phyloP scores from a whole-genome alignment of 2,113 vertebrate species.

The Daboia siamensis region DNA sequence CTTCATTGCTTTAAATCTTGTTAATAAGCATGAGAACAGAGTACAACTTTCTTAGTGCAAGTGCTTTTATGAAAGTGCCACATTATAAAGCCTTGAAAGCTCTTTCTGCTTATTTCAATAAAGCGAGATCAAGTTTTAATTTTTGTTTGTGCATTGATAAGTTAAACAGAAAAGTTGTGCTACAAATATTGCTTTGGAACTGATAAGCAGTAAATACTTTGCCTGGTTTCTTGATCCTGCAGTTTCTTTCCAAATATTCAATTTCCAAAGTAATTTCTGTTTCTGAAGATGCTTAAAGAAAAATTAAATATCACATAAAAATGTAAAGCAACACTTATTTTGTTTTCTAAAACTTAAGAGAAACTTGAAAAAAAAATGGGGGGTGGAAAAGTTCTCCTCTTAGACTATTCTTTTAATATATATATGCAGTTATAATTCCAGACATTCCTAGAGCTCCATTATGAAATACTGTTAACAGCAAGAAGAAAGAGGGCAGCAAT shows the following conservation, averaged over 20 bases:
- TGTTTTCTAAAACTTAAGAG: neutral
- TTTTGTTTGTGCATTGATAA: neutral
- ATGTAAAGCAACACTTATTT: neutral
- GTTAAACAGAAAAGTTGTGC: neutral
- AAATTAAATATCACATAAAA: neutral
- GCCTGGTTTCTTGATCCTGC: neutral
- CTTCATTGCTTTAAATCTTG: neutral
- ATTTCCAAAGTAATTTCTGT: neutral
- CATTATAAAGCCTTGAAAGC: neutral
- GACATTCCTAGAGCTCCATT: neutral
- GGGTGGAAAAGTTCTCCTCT: neutral
- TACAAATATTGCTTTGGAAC: neutral
- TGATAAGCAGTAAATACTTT: neutral
- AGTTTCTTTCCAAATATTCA: neutral
- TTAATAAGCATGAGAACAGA: neutral
- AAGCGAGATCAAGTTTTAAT: neutral
- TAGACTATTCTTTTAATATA: neutral
- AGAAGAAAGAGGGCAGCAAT: neutral
- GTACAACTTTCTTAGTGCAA: neutral
- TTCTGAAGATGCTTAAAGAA: neutral
- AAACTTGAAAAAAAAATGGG: neutral
- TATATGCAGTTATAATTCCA: neutral
- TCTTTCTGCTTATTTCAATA: constrained; percentile 2
- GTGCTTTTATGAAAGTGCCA: neutral
- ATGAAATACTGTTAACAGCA: neutral